phyloP scores from a whole-genome alignment of 2,888 invertebrate genomes.

The Callyntrura sp. region DNA sequence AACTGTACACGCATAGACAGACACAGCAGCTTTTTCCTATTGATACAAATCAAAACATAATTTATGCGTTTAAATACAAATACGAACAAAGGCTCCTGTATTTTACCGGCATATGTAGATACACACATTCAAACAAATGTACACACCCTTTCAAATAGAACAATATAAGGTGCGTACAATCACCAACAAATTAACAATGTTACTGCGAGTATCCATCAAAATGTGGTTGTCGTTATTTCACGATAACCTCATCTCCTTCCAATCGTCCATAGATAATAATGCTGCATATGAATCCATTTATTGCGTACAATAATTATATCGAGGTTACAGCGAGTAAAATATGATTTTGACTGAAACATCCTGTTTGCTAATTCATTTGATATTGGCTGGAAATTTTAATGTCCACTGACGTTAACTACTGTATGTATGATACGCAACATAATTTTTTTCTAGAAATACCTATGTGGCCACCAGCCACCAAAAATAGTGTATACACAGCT shows the following conservation, averaged over 20 bases:
- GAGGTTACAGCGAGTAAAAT: conserved; percentile 24
- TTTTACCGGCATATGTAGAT: no score
- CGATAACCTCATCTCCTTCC: neutral
- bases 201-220: neutral
- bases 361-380: conserved; percentile 41
- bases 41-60: no score
- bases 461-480: no score
- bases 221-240: neutral
- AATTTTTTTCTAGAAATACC: no score
- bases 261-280: neutral
- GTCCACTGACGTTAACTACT: neutral
- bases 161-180: no score
- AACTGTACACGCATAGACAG: no score
- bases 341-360: conserved; percentile 34
- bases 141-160: no score
- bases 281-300: neutral
- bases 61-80: no score
- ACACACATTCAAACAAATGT: no score
- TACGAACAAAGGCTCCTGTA: no score
- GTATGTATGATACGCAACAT: neutral
- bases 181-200: no score
- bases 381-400: neutral
- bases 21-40: no score
- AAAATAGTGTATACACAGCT: neutral
- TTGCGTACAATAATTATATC: neutral